Percentiles rank a stretch among this genome's conserved stretches.
Conservation (phyloP, 2,797 vertebrate genomes). For the Sitta carolinensis region DNA sequence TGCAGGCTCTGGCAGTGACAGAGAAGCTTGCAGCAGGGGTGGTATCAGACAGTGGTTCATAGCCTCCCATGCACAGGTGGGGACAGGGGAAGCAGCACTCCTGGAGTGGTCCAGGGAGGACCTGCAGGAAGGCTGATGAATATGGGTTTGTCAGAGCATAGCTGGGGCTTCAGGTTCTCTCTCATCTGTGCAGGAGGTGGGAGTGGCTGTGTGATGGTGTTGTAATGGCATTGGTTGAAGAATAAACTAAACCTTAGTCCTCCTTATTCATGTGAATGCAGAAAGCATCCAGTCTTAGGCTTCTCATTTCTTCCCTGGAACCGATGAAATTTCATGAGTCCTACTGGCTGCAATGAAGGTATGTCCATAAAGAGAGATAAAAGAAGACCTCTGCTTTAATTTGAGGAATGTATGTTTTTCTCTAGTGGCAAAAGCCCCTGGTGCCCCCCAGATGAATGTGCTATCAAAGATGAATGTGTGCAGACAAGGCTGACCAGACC, state of each 20-base stretch:
- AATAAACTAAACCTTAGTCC: neutral
- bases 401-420: neutral
- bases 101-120: neutral
- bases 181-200: neutral
- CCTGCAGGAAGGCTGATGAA: neutral
- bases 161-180: neutral
- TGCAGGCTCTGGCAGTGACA: neutral
- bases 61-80: fast-evolving
- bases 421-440: neutral
- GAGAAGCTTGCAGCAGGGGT: neutral
- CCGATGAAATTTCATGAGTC: neutral
- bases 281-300: neutral
- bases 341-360: neutral
- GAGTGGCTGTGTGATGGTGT: neutral
- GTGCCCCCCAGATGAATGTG: neutral
- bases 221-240: neutral
- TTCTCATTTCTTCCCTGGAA: neutral
- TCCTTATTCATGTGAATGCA: neutral
- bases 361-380: neutral
- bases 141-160: neutral
- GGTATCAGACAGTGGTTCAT: fast-evolving
- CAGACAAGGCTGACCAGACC: neutral
- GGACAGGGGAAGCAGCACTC: neutral
- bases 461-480: fast-evolving
- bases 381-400: neutral